A percentile compares a stretch with the other conserved stretches of the same genome.
phyloP scores from a whole-genome alignment of 2,797 vertebrate species.

The Falco berigora region DNA sequence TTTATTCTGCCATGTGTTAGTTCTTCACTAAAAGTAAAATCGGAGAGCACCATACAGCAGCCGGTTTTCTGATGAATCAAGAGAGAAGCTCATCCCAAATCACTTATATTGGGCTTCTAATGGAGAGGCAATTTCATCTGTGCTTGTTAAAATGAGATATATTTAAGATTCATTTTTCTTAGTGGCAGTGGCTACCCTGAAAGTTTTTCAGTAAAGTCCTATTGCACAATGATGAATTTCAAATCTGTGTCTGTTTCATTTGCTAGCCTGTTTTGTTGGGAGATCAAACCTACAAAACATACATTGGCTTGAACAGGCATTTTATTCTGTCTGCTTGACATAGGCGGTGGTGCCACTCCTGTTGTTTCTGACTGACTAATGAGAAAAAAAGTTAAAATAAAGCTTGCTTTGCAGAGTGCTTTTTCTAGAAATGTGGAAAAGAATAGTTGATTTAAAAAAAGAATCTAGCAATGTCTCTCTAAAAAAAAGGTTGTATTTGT shows the following conservation, averaged over 20 bases:
- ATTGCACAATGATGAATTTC: not conserved
- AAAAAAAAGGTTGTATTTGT: not conserved
- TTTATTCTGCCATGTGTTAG: not conserved
- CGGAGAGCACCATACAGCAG: not conserved
- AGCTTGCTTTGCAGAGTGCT: not conserved
- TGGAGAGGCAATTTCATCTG: not conserved
- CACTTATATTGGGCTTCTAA: not conserved
- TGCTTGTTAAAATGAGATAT: not conserved
- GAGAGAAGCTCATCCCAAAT: not conserved
- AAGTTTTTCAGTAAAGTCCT: not conserved
- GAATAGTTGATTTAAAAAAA: not conserved
- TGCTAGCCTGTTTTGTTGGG: not conserved
- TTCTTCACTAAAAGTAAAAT: not conserved
- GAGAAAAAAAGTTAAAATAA: not conserved
- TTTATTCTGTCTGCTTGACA: not conserved
- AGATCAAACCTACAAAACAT: not conserved
- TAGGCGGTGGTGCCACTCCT: not conserved
- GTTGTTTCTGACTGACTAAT: not conserved
- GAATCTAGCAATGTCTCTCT: not conserved
- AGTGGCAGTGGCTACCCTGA: not conserved
- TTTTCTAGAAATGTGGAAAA: not conserved
- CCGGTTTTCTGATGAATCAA: not conserved
- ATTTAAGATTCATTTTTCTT: not conserved
- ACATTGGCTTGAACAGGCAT: not conserved
- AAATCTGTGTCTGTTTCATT: not conserved